Evolutionary conservation across 1,140 invertebrate genomes (phyloP).

Genomic region (Centruroides vittatus): DNA sequence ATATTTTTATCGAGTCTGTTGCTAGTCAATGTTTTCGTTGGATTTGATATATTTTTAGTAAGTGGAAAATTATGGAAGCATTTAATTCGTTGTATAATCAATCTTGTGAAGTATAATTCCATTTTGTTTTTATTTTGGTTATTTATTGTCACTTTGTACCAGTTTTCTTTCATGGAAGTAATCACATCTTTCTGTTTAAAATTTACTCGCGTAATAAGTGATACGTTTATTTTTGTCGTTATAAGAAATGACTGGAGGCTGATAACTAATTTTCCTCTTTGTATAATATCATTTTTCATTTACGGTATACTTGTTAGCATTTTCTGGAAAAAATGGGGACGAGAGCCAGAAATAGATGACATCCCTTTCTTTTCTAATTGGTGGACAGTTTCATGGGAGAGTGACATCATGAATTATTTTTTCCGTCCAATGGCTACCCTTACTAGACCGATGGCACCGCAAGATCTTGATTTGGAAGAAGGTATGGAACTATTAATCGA

Average conservation of each 20-base stretch:
- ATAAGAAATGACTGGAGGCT: conserved; percentile 24
- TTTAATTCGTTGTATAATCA: conserved; percentile 26
- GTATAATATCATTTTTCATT: conserved; percentile 3
- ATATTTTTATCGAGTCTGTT: conserved; percentile 34
- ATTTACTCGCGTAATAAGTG: conserved; percentile 21
- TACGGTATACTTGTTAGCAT: conserved; percentile 21
- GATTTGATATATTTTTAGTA: conserved; percentile 32
- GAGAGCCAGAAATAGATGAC: not conserved
- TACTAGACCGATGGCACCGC: conserved; percentile 17
- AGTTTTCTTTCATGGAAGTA: conserved; percentile 27
- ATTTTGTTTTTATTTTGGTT: conserved; percentile 33
- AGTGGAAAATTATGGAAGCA: conserved; percentile 25
- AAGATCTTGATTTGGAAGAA: conserved; percentile 27
- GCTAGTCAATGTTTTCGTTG: conserved; percentile 31
- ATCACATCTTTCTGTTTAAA: conserved; percentile 22
- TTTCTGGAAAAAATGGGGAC: conserved; percentile 10
- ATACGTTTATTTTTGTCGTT: conserved; percentile 20
- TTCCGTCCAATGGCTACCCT: conserved; percentile 26
- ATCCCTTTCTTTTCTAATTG: conserved; percentile 7
- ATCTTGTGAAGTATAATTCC: conserved; percentile 33
- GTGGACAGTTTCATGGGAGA: conserved; percentile 24
- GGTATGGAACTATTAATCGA: conserved; percentile 31
- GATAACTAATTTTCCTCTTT: conserved; percentile 7
- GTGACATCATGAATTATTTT: conserved; percentile 23
- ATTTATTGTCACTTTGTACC: conserved; percentile 27